Percentiles rank a stretch among this genome's conserved stretches.
These are phyloP conservation scores for Helobdella robusta DNA, from an alignment of 2,888 invertebrate species.

Conservation along the genomic window DNA sequence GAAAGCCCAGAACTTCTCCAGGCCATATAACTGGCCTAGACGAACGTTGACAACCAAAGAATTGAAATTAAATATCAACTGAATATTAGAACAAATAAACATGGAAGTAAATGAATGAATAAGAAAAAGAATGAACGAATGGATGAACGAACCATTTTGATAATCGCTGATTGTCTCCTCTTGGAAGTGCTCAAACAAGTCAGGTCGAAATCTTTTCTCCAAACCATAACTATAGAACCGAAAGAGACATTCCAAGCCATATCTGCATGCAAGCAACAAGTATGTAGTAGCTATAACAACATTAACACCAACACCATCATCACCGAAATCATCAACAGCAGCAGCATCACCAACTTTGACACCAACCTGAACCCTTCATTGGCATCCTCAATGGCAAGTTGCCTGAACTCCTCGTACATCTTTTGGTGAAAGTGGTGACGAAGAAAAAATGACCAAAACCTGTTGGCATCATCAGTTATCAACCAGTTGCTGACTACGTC, in stretches of 20 bases:
- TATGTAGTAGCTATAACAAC: not conserved
- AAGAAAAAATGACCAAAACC: constrained; percentile 97
- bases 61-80: not conserved
- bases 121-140: not conserved
- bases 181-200: constrained; percentile 90
- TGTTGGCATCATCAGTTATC: too few relatives aligned
- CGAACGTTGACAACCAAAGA: constrained; percentile 6
- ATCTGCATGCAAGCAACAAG: constrained; percentile 44
- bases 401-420: constrained; percentile 93
- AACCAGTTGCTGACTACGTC: too few relatives aligned
- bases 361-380: constrained; percentile 61
- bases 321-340: not conserved
- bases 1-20: constrained; percentile 99
- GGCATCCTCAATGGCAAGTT: constrained; percentile 86
- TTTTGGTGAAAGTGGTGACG: constrained; percentile 92
- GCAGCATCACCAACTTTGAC: not conserved
- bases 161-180: constrained; percentile 79
- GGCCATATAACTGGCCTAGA: constrained; percentile 83
- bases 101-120: too few relatives aligned
- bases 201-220: constrained; percentile 88
- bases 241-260: constrained; percentile 66
- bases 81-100: not conserved
- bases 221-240: constrained; percentile 95
- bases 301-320: not conserved
- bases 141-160: constrained; percentile 61